Conservation (phyloP, 2,797 vertebrate species). For the Holocentrus rufus region DNA sequence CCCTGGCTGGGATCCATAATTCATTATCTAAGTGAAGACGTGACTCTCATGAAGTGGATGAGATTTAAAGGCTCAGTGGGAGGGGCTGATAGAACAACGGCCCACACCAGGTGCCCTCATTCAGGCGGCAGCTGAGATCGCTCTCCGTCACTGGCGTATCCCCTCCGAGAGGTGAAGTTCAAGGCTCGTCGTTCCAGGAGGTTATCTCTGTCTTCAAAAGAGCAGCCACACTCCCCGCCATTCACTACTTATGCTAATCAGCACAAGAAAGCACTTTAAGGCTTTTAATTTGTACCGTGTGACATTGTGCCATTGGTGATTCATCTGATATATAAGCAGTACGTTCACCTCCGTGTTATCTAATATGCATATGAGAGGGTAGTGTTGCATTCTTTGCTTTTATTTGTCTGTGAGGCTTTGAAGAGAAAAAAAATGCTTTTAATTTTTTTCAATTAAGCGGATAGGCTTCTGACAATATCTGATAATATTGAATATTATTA, state of each 20-base stretch:
- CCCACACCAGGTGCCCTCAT: slow-evolving; percentile 68
- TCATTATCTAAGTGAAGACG: slow-evolving; percentile 82
- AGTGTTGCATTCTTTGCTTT: too few relatives aligned
- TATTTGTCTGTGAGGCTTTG: too few relatives aligned
- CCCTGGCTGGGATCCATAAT: slow-evolving; percentile 77
- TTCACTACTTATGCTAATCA: slow-evolving; percentile 67
- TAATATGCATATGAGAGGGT: too few relatives aligned
- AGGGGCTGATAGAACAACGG: slow-evolving; percentile 63
- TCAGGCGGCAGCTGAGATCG: slow-evolving; percentile 61
- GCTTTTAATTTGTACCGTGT: slow-evolving; percentile 63
- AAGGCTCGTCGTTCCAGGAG: slow-evolving; percentile 67
- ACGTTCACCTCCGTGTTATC: neutral
- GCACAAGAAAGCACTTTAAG: slow-evolving; percentile 54
- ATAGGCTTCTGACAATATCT: too few relatives aligned
- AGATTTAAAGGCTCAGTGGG: slow-evolving; percentile 74
- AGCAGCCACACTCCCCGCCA: slow-evolving; percentile 42
- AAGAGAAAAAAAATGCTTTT: slow-evolving; percentile 5
- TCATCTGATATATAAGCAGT: slow-evolving; percentile 42
- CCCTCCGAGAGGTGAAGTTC: slow-evolving; percentile 61
- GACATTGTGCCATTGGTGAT: slow-evolving; percentile 62
- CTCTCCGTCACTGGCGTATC: slow-evolving; percentile 52
- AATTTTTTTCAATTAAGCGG: slow-evolving; percentile 16
- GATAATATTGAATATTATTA: too few relatives aligned
- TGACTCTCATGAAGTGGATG: slow-evolving; percentile 77
- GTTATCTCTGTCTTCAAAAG: slow-evolving; percentile 66